Evolutionary conservation across 2,888 invertebrate species (phyloP), one percentile per base, ranked within the genome.

Genomic region (Drosophila neonasuta): DNA sequence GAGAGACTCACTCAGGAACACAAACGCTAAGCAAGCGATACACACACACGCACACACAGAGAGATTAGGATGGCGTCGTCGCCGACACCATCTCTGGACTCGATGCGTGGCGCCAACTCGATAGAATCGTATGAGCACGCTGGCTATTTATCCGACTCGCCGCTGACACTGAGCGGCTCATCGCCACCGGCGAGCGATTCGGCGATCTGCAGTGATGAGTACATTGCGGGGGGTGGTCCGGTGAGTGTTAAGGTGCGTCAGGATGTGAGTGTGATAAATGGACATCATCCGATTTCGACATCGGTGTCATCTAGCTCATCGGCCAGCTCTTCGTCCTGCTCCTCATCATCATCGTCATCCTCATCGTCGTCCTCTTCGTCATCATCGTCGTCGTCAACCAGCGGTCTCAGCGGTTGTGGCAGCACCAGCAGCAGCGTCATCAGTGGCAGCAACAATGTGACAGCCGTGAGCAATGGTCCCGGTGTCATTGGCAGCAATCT

Each of bases 1-100:
- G 36, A 36, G 36, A 36, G n/a, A 36, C 0, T 34, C 34, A 10
- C 34, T 34, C 34, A 4, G 11, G 11, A 5, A 36, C n/a, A 36
- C 5, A n/a, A 11, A 0, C 2, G n/a, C 11, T 20, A 9, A 9
- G 1, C 0, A n/a, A 20, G 10, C 13, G 24, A 13, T 10, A 41
- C 9, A 52, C 17, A 36, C 30, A 57, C 29, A 2, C 11, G 54
- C 13, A 32, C 20, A 46, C 10, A 46, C 30, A 58, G 11, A 49
- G 29, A 56, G 66, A 42, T 10, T 74, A 96, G 95, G 94, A 96
- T 97, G 97, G 97, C 96, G 94, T 96, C 97, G 92, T 91, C 91
- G 82, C 94, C 93, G 92, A 96, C 97, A 93, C 96, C 96, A 92
- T 97, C 97, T 92, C 93, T 97, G 93, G 97, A 97, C 93, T 97